phyloP scores from a whole-genome alignment of 2,113 vertebrate species.

The Lepisosteus oculatus region DNA sequence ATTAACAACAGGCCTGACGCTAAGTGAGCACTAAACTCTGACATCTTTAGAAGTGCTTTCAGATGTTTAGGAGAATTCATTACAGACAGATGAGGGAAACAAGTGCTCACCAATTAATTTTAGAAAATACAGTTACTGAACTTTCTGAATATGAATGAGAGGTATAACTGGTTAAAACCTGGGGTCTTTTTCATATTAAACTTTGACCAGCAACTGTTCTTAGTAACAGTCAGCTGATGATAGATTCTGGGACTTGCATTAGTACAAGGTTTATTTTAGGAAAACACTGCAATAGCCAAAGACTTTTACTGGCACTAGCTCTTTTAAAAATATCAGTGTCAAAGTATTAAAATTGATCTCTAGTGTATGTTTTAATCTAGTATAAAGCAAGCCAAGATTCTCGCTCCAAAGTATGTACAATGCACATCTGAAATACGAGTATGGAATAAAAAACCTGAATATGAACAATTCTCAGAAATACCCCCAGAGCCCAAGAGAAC shows the following conservation, averaged over 20 bases:
- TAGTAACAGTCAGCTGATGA: not conserved
- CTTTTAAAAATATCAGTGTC: constrained; percentile 9
- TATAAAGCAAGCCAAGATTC: not conserved
- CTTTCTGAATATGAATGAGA: not conserved
- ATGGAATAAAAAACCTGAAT: too few relatives aligned
- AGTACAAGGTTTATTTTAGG: constrained; percentile 5
- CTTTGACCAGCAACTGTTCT: not conserved
- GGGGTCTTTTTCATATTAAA: not conserved
- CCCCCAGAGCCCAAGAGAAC: too few relatives aligned
- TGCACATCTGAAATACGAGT: not conserved
- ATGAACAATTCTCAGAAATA: too few relatives aligned
- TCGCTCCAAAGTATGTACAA: not conserved
- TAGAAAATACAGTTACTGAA: too few relatives aligned
- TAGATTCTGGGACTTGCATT: not conserved
- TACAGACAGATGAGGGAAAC: not conserved
- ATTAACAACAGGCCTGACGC: constrained; percentile 23
- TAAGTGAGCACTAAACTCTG: constrained; percentile 36
- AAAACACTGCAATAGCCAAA: constrained; percentile 1
- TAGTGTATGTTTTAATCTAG: constrained; percentile 7
- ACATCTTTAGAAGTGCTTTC: constrained; percentile 25
- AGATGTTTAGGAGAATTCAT: not conserved
- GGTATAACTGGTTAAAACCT: not conserved
- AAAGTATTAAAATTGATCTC: constrained; percentile 3
- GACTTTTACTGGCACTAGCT: not conserved
- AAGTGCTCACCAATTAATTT: not conserved